phyloP scores from a whole-genome alignment of 2,797 vertebrate species.

The Syngnathus acus region DNA sequence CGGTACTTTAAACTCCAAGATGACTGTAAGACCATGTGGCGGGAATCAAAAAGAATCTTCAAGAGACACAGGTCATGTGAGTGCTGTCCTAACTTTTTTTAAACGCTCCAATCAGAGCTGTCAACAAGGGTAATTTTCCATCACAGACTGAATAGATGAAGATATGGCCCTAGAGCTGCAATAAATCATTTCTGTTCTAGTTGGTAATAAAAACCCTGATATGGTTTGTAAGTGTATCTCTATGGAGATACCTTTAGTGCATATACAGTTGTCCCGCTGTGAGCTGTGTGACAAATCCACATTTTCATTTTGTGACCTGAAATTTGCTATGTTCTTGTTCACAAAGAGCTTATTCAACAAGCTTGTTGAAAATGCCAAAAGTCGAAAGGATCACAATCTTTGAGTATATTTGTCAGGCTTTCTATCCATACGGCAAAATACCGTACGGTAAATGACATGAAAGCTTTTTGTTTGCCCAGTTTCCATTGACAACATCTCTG shows the following conservation, averaged over 20 bases:
- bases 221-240: background rate
- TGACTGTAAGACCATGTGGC: constrained; percentile 93
- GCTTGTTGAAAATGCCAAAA: background rate
- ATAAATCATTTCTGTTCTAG: background rate
- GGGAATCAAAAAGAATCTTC: constrained; percentile 82
- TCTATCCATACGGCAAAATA: background rate
- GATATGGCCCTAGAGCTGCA: background rate
- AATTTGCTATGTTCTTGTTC: background rate
- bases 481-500: constrained; percentile 82
- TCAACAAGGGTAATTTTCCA: background rate
- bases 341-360: background rate
- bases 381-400: background rate
- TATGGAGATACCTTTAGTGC: constrained; percentile 13
- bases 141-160: too few species aligned
- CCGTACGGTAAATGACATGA: background rate
- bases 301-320: background rate
- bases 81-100: constrained; percentile 47
- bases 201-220: background rate
- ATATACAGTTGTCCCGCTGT: background rate
- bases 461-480: constrained; percentile 64
- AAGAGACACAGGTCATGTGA: constrained; percentile 81
- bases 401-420: background rate
- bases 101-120: background rate
- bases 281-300: background rate
- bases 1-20: constrained; percentile 86